Evolutionary conservation across 2,113 vertebrate species (phyloP).

Genomic region (Corythornis vintsioides): DNA sequence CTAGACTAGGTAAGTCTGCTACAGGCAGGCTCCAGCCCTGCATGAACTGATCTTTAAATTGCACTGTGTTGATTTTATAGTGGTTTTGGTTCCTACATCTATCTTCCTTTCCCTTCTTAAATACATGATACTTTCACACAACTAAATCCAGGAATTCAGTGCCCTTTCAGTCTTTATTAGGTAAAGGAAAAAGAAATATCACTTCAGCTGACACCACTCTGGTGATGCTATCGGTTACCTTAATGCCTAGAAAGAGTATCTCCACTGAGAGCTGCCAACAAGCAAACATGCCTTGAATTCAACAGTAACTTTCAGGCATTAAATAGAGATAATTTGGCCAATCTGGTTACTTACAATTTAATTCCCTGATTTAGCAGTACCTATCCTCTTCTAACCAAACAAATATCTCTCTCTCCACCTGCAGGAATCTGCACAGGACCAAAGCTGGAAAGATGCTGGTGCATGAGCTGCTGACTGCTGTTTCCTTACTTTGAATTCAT

Average conservation of each 20-base stretch:
- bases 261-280: not conserved
- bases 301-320: not conserved
- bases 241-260: not conserved
- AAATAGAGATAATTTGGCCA: not conserved
- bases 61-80: not conserved
- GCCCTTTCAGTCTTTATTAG: not conserved
- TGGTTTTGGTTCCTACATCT: not conserved
- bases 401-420: not conserved
- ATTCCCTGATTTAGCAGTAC: not conserved
- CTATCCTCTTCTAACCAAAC: not conserved
- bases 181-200: constrained; percentile 5
- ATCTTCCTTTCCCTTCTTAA: not conserved
- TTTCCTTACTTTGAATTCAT: not conserved
- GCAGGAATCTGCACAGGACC: not conserved
- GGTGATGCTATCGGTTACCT: not conserved
- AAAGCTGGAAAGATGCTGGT: not conserved
- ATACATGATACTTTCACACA: not conserved
- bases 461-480: not conserved
- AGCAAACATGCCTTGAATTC: not conserved
- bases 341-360: not conserved
- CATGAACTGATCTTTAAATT: not conserved
- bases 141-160: not conserved
- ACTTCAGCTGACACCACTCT: not conserved
- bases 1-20: not conserved
- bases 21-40: accelerated